Conservation (phyloP, 2,113 vertebrate species). For the Benitochromis conjunctus region DNA sequence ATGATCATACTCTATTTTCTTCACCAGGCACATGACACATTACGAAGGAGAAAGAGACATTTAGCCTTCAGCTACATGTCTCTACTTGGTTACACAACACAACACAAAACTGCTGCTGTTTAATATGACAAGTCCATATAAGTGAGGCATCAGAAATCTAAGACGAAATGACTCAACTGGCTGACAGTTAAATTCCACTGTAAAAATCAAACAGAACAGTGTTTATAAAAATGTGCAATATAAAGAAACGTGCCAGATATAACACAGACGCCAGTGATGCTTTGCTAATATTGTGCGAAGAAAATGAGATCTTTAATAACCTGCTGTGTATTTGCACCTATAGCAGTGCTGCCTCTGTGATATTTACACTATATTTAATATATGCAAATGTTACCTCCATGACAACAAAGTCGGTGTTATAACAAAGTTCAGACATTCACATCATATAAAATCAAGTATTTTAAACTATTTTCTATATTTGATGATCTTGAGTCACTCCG, state of each 20-base stretch:
- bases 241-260: not conserved
- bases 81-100: conserved; percentile 15
- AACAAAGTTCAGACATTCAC: not conserved
- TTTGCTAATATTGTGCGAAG: not conserved
- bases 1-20: conserved; percentile 13
- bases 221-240: not conserved
- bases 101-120: not conserved
- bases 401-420: not conserved
- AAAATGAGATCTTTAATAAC: not conserved
- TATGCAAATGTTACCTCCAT: not conserved
- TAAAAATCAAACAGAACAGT: not conserved
- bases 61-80: conserved; percentile 30
- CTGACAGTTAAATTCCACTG: not conserved
- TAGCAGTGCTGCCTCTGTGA: not conserved
- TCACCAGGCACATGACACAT: conserved; percentile 32
- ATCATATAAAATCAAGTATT: not conserved
- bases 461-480: not conserved
- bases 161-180: not conserved
- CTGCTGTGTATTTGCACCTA: not conserved
- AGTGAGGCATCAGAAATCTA: not conserved
- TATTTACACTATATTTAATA: conserved; percentile 3
- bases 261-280: not conserved
- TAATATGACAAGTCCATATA: conserved; percentile 2
- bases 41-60: conserved; percentile 22
- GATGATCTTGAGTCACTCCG: not conserved